Percentiles rank a stretch among this genome's conserved stretches.
Evolutionary conservation across 2,888 invertebrate genomes (phyloP).

Genomic region (Andrena marginata): DNA sequence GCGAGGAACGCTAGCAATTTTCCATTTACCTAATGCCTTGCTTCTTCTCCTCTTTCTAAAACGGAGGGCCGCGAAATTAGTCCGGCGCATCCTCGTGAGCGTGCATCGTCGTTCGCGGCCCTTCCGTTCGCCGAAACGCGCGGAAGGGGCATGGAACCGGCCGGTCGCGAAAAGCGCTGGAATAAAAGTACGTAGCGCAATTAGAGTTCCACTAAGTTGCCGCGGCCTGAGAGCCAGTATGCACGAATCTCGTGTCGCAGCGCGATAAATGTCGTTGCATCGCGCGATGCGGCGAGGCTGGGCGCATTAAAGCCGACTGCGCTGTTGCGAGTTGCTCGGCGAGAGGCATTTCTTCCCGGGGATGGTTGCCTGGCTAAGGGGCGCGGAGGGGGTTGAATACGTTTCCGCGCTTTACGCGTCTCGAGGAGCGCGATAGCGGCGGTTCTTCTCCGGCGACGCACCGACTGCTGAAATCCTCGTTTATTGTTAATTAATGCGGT

Average conservation of each 20-base stretch:
- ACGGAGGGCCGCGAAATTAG: slow-evolving; percentile 27
- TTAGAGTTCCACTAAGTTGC: slow-evolving; percentile 41
- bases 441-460: background rate
- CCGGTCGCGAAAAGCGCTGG: slow-evolving; percentile 10
- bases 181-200: slow-evolving; percentile 48
- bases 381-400: background rate
- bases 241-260: slow-evolving; percentile 34
- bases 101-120: background rate
- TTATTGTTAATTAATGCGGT: slow-evolving; percentile 72
- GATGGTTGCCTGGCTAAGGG: background rate
- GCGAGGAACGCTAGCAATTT: slow-evolving; percentile 32
- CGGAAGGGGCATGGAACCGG: background rate
- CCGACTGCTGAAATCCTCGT: slow-evolving; percentile 51
- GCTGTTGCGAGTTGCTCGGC: slow-evolving; percentile 3
- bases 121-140: slow-evolving; percentile 5
- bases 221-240: background rate
- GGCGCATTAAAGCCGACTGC: slow-evolving; percentile 31
- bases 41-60: slow-evolving; percentile 6
- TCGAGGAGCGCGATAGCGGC: background rate
- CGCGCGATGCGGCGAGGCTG: slow-evolving; percentile 1
- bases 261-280: slow-evolving; percentile 49
- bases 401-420: slow-evolving; percentile 13
- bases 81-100: background rate
- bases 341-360: slow-evolving; percentile 10
- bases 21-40: slow-evolving; percentile 39